phyloP scores from a whole-genome alignment of 2,888 invertebrate genomes.

The Hedya salicella region DNA sequence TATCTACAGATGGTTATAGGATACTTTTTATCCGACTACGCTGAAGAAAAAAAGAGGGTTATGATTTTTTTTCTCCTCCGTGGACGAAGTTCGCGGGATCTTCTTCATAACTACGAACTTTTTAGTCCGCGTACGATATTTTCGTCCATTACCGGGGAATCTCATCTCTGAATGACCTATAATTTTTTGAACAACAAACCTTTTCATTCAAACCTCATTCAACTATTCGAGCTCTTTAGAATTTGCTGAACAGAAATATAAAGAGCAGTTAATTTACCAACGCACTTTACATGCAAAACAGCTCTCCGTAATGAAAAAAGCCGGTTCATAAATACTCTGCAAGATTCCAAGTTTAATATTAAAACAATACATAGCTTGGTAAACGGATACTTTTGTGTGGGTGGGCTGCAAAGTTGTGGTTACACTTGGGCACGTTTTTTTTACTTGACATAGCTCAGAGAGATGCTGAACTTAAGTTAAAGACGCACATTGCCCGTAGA shows the following conservation, averaged over 20 bases:
- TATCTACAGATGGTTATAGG: too few species aligned
- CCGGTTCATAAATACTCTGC: constrained; percentile 35
- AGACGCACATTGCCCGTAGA: too few species aligned
- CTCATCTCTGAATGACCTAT: not conserved
- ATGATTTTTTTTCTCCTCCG: too few species aligned
- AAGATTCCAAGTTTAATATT: constrained; percentile 52
- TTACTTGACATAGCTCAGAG: too few species aligned
- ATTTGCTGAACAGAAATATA: constrained; percentile 20
- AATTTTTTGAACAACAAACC: constrained; percentile 9
- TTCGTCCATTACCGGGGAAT: too few species aligned
- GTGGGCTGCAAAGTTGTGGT: not conserved
- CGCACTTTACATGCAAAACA: constrained; percentile 41
- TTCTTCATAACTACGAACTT: too few species aligned
- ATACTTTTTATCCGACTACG: too few species aligned
- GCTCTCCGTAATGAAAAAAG: constrained; percentile 40
- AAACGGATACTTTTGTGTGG: constrained; percentile 55
- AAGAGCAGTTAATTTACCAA: constrained; percentile 28
- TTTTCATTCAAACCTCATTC: constrained; percentile 9
- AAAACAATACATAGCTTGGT: constrained; percentile 47
- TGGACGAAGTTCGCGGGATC: too few species aligned
- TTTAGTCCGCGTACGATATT: too few species aligned
- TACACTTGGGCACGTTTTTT: not conserved
- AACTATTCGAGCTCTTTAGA: constrained; percentile 21
- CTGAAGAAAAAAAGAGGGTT: too few species aligned
- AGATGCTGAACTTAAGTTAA: too few species aligned